These are phyloP conservation scores for Chrysotoxum bicinctum DNA, from an alignment of 2,888 invertebrate species.

Conservation along the genomic window DNA sequence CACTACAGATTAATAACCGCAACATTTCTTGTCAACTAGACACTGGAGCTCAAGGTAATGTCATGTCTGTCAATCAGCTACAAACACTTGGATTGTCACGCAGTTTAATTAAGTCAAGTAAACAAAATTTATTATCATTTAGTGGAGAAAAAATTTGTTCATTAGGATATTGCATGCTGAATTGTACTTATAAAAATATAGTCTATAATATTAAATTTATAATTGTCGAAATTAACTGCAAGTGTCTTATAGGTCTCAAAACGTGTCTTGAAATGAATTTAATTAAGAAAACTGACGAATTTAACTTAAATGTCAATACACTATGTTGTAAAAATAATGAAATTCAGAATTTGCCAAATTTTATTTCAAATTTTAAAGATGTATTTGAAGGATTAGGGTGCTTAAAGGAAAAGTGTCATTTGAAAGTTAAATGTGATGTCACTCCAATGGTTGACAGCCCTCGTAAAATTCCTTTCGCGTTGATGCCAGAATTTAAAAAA, in stretches of 20 bases:
- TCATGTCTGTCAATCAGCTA: too few relatives aligned
- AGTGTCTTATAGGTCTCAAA: conserved; percentile 18
- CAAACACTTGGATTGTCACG: too few relatives aligned
- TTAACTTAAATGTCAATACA: neutral
- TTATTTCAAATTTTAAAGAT: conserved; percentile 10
- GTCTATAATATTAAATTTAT: conserved; percentile 23
- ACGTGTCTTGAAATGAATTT: conserved; percentile 26
- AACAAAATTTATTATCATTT: conserved; percentile 21
- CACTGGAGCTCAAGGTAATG: conserved; percentile 19
- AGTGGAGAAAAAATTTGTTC: conserved; percentile 16
- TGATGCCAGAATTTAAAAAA: conserved; percentile 2
- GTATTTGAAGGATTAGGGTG: conserved; percentile 31
- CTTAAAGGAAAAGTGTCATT: conserved; percentile 31
- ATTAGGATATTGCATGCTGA: conserved; percentile 8
- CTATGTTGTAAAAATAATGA: neutral
- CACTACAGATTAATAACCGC: conserved; percentile 25
- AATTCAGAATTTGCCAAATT: neutral
- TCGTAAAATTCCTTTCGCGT: conserved; percentile 1
- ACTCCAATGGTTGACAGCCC: conserved; percentile 15
- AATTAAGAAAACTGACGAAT: conserved; percentile 24
- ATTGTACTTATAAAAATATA: conserved; percentile 11
- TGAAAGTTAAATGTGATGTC: conserved; percentile 23
- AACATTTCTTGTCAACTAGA: conserved; percentile 20
- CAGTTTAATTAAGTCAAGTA: conserved; percentile 4
- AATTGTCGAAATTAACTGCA: conserved; percentile 10